Base-by-base conservation (phyloP, 2,888 invertebrate species). In the Cetonia aurata region DNA sequence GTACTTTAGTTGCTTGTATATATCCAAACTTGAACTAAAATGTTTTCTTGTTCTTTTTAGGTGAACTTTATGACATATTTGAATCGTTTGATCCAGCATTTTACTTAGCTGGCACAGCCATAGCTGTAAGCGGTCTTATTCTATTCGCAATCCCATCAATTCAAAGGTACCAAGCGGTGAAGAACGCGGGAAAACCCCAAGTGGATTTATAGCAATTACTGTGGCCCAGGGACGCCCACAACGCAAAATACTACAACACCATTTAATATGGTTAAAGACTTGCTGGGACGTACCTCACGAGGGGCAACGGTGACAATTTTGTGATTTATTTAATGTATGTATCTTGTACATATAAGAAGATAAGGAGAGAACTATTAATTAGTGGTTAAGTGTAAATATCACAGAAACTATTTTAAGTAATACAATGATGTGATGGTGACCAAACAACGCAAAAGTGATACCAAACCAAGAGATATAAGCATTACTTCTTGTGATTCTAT, bases 51-150 rank as follows among this genome's bases (percentile, higher is more conserved):
- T 41, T 31, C 4, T 75, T 87, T 86, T 71, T 85, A 96, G 98
- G 98, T 70, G 92, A 90, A 88, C 85, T 98, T 69, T 95, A 89
- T 80, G 98, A 98, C 81, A 84, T 87, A 12, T 87, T 92, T 6
- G 77, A 87, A 1, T 93, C 94, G 13, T 98, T 96, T 86, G 88
- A 93, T 79, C 92, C 94, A 13, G 96, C 94, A 0, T 99, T 99
- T 85, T 90, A 92, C 78, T 87, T 97, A 71, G 95, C 96, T 17
- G 99, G 99, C 4, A 85, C 89, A 0, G 91, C 94, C 81, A 95
- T 98, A 71, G 92, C 93, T 3, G 74, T 94, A 53, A 96, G 96
- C 81, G 98, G 98, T 10, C 62, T 95, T 52, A 94, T 98, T 87
- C 88, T 98, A 72, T 97, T 95, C 84, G 84, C 90, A 73, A 94